phyloP scores from a whole-genome alignment of 30 jellyfish, hydroid and myxozoan genomes.

The Hydractinia echinata region DNA sequence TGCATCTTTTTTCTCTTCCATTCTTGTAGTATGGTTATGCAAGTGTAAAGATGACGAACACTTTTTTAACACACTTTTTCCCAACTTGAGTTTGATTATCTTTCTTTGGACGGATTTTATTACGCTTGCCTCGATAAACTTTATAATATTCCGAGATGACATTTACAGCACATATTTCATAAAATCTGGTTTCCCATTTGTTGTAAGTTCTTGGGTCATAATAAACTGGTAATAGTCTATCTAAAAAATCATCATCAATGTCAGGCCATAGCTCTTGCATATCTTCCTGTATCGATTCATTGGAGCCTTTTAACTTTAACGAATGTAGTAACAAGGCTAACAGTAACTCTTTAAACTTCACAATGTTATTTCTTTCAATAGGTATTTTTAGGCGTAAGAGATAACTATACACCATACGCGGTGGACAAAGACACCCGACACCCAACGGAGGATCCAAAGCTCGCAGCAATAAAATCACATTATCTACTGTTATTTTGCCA shows the following conservation, averaged over 20 bases:
- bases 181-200: constrained; percentile 1
- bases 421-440: constrained; percentile 68
- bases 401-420: constrained; percentile 46
- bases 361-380: constrained; percentile 29
- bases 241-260: constrained; percentile 26
- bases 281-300: constrained; percentile 34
- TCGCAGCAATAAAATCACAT: constrained; percentile 37
- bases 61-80: too few species aligned
- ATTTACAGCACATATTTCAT: constrained; percentile 7
- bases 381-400: constrained; percentile 39
- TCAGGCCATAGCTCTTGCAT: constrained; percentile 21
- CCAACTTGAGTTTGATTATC: too few species aligned
- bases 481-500: constrained; percentile 28
- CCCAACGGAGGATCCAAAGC: constrained; percentile 82
- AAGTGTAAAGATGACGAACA: too few species aligned
- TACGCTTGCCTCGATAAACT: background rate
- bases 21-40: too few species aligned
- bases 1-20: too few species aligned
- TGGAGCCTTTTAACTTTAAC: constrained; percentile 22
- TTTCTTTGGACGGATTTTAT: too few species aligned
- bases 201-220: constrained; percentile 18
- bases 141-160: constrained; percentile 8
- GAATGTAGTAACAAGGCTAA: constrained; percentile 26
- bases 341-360: constrained; percentile 44
- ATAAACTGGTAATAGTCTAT: constrained; percentile 37